Evolutionary conservation across 2,113 vertebrate species (phyloP).

Genomic region (Sylvia atricapilla): DNA sequence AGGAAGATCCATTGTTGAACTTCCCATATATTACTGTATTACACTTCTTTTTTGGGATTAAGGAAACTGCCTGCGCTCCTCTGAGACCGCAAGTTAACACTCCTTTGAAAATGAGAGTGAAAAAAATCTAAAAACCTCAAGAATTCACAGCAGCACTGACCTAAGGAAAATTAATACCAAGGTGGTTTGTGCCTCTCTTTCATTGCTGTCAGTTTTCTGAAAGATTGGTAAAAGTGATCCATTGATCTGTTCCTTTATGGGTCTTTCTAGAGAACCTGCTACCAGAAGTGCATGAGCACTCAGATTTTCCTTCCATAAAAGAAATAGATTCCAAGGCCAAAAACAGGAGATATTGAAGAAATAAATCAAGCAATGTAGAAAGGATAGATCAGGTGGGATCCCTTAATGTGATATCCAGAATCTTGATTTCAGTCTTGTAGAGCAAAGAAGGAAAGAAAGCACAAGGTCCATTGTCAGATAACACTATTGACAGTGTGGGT

Average conservation of each 20-base stretch:
- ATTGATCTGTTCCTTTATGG: neutral
- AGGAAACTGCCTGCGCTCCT: neutral
- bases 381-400: neutral
- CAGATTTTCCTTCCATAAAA: neutral
- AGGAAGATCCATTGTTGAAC: neutral
- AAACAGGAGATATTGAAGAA: neutral
- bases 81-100: neutral
- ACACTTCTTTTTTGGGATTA: neutral
- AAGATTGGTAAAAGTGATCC: neutral
- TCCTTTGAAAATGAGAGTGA: neutral
- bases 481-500: neutral
- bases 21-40: neutral
- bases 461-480: fast-evolving
- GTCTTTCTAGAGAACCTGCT: neutral
- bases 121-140: neutral
- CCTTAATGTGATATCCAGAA: neutral
- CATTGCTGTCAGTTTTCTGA: neutral
- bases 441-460: neutral
- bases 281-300: neutral
- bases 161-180: neutral
- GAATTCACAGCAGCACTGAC: neutral
- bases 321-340: neutral
- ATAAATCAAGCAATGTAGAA: neutral
- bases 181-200: neutral
- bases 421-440: neutral